Evolutionary conservation across 1,140 invertebrate species (phyloP).

Genomic region (Chrysoperla carnea): DNA sequence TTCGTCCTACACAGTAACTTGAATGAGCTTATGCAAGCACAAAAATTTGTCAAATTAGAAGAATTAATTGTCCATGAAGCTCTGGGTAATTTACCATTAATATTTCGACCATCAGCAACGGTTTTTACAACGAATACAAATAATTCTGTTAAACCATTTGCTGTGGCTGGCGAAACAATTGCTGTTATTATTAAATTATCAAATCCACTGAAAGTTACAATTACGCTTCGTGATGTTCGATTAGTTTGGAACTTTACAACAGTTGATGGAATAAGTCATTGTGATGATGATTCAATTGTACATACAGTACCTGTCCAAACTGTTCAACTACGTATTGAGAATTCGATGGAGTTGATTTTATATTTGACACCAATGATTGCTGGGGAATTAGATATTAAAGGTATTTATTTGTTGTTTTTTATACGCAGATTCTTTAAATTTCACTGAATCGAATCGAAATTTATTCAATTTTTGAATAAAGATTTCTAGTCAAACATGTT

Average conservation of each 20-base stretch:
- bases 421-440: too few species aligned
- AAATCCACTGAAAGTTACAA: slow-evolving; percentile 63
- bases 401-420: too few species aligned
- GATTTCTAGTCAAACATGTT: too few species aligned
- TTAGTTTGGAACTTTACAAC: slow-evolving; percentile 60
- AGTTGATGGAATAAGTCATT: slow-evolving; percentile 12
- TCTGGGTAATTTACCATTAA: slow-evolving; percentile 46
- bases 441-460: too few species aligned
- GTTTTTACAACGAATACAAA: slow-evolving; percentile 45
- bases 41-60: slow-evolving; percentile 55
- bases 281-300: slow-evolving; percentile 1
- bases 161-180: slow-evolving; percentile 63
- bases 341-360: slow-evolving; percentile 20
- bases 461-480: too few species aligned
- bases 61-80: slow-evolving; percentile 56
- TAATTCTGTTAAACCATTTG: slow-evolving; percentile 44
- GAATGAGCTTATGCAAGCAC: slow-evolving; percentile 22
- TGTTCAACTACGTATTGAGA: slow-evolving; percentile 15
- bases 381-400: slow-evolving; percentile 23
- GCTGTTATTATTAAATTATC: slow-evolving; percentile 54
- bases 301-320: slow-evolving; percentile 19
- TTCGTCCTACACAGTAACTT: slow-evolving; percentile 12
- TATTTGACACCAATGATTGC: slow-evolving; percentile 25
- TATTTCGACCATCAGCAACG: slow-evolving; percentile 58
- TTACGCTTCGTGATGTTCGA: slow-evolving; percentile 52